Evolutionary conservation across 2,113 vertebrate genomes (phyloP).

Genomic region (Bubo scandiacus): DNA sequence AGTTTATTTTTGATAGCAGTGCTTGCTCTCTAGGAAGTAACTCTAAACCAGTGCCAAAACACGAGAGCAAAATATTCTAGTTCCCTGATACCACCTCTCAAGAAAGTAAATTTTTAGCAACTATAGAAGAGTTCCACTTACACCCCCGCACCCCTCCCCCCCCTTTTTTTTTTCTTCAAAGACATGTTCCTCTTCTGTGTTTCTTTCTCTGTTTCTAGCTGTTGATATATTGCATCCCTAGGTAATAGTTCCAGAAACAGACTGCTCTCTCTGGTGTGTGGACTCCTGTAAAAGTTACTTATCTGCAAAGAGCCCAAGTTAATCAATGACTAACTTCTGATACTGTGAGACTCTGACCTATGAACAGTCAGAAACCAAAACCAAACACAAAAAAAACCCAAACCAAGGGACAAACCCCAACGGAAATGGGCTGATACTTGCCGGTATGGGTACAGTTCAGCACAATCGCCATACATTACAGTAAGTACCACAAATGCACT

Average conservation of each 20-base stretch:
- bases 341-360: not conserved
- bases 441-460: not conserved
- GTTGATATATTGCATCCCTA: not conserved
- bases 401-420: not conserved
- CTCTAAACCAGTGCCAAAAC: not conserved
- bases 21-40: not conserved
- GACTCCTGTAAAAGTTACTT: not conserved
- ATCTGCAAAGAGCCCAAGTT: not conserved
- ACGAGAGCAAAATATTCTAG: not conserved
- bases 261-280: not conserved
- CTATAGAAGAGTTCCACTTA: not conserved
- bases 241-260: not conserved
- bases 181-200: not conserved
- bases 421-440: not conserved
- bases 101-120: not conserved
- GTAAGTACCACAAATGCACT: accelerated
- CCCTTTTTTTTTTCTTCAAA: not conserved
- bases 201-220: not conserved
- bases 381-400: not conserved
- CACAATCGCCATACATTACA: accelerated
- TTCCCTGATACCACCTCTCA: not conserved
- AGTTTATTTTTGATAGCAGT: not conserved
- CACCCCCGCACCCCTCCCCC: accelerated
- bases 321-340: not conserved
- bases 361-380: not conserved